Base-by-base conservation (phyloP, 2,888 invertebrate genomes). In the Bombyx huttoni region DNA sequence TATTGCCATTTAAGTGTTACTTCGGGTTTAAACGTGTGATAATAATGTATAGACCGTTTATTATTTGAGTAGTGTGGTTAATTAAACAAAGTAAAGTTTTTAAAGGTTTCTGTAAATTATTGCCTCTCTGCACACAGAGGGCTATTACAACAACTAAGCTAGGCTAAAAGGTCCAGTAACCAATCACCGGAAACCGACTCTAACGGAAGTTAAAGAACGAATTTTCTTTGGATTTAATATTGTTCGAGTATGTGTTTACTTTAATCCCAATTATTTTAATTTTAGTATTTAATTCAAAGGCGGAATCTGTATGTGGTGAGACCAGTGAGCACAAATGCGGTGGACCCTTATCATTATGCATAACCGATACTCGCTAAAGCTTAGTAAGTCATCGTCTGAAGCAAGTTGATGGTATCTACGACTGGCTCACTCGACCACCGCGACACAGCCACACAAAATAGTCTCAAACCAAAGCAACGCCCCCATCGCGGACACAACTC, bases 271-370 rank as follows among this genome's bases (percentile, higher is more conserved):
- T 68, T 77, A 68, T 83, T 83, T 84, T 78, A 82, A 87, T 85
- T 87, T 79, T 86, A 87, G 86, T 87, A 78, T 87, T 88, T 86
- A 88, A 88, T 85, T 85, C 82, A 79, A 86, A 91, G 91, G 81
- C 90, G 91, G 72, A 91, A 90, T 78, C 84, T 89, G 54, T 91
- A 90, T 77, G 90, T 91, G 73, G 89, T 91, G 77, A 88, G 91
- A 70, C 91, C 91, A 65, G 86, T 89, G 57, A 89, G 89, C 70
- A 72, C 81, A 62, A 83, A 74, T 64, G 78, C 87, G 63, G 78
- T 88, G 71, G 91, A 91, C 75, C 91, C 91, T 54, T 91, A 91
- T 77, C 89, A 86, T 63, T 90, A 90, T 73, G 89, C 89, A 62
- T 90, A 90, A 73, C 74, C 78, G 71, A 76, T 75, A 62, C 76